A percentile compares a stretch with the other conserved stretches of the same genome.
These are phyloP conservation scores for Chauna torquata DNA, from an alignment of 2,113 vertebrate genomes.

Conservation along the genomic window DNA sequence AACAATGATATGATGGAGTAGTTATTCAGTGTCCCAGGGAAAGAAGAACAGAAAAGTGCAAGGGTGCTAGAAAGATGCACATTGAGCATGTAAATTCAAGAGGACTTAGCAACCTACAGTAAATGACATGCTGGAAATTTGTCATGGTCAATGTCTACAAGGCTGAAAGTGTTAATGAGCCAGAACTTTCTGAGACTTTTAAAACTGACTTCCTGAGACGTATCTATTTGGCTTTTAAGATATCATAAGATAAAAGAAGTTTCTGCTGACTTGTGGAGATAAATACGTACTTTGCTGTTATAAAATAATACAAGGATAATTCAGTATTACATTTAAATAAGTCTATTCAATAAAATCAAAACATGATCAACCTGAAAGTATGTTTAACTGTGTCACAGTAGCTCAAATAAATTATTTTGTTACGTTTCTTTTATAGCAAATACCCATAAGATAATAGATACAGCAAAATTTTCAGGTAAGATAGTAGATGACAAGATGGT, in stretches of 20 bases:
- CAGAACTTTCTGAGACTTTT: background rate
- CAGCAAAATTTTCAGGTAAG: background rate
- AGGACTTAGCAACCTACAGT: background rate
- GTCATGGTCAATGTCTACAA: background rate
- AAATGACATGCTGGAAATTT: background rate
- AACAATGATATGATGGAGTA: background rate
- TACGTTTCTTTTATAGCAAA: background rate
- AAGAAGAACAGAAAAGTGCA: background rate
- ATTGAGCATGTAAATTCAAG: background rate
- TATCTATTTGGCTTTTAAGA: background rate
- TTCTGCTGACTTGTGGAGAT: background rate
- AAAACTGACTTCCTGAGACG: background rate
- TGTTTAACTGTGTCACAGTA: background rate
- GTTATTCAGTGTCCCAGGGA: background rate
- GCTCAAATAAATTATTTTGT: background rate
- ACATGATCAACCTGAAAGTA: background rate
- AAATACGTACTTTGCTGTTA: background rate
- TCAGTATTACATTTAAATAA: background rate
- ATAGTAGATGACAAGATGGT: background rate
- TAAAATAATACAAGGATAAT: background rate
- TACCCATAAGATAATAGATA: background rate
- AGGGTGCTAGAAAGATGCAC: background rate
- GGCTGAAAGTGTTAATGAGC: background rate
- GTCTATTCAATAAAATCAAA: background rate
- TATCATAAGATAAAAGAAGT: background rate